Base-by-base conservation (phyloP, 53 echinoderm and acorn worm genomes). In the Astropecten irregularis region DNA sequence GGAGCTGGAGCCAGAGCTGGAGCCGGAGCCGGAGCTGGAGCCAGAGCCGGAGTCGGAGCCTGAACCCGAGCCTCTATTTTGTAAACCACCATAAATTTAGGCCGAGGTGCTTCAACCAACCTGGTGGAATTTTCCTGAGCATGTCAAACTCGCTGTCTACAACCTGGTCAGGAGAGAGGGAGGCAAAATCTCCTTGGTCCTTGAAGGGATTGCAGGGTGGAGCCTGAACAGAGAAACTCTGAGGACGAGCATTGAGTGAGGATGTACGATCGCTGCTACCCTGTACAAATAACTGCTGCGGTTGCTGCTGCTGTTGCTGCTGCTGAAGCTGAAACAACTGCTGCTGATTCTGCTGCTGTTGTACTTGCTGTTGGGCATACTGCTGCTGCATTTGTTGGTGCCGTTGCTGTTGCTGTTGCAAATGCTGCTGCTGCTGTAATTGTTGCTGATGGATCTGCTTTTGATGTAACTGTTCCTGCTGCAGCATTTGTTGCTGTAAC, bases 91-190 rank as follows among this genome's bases (percentile, higher is more conserved):
- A n/a, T n/a, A n/a, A n/a, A n/a, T n/a, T n/a, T n/a, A n/a, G n/a
- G n/a, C n/a, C n/a, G n/a, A n/a, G n/a, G n/a, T n/a, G n/a, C n/a
- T n/a, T n/a, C n/a, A n/a, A n/a, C n/a, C n/a, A 8, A 86, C 94
- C 94, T 69, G 92, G 87, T 4, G 90, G 84, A 15, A 84, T 69
- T 83, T 88, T 92, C 42, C 99, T 83, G 20, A 97, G 86, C 52
- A 74, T 89, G 68, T 97, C 99, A 97, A 93, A 97, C 66, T 97
- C 99, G 49, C 87, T 94, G 83, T 97, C 99, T 11, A 97, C 86
- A 27, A 89, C 88, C 40, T 92, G 90, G 51, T 93, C 90, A 9
- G 88, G 88, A 3, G 81, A 79, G 34, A 90, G 63, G 0, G 60
- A 48, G 33, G 85, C 77, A 44, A 82, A 86, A 36, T 90, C 87